A percentile compares a stretch with the other conserved stretches of the same genome.
These are phyloP conservation scores for Steinernema scapterisci DNA, from an alignment of 2,888 invertebrate species.

Conservation along the genomic window DNA sequence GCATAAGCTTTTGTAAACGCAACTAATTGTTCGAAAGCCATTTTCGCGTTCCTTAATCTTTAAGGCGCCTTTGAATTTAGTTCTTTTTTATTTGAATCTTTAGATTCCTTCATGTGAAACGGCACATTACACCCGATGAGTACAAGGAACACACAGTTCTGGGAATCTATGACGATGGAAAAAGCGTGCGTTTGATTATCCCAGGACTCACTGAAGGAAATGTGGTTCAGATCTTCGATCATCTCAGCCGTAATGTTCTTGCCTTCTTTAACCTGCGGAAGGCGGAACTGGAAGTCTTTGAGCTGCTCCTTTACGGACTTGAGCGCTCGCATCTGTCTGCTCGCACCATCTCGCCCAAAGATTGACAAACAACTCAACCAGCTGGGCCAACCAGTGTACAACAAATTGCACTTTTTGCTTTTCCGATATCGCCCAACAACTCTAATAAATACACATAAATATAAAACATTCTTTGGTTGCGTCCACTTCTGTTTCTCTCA, in stretches of 20 bases:
- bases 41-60: no score
- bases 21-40: no score
- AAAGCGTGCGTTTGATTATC: background rate
- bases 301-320: conserved; percentile 12
- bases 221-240: background rate
- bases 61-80: no score
- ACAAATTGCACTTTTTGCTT: background rate
- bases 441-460: conserved; percentile 10
- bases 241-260: background rate
- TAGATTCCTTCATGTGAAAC: conserved; percentile 5
- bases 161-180: conserved; percentile 20
- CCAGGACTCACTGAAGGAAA: no score
- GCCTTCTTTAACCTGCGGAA: conserved; percentile 10
- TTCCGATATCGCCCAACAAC: background rate
- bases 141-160: background rate
- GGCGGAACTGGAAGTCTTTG: background rate
- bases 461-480: conserved; percentile 17
- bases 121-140: background rate
- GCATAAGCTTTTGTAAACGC: no score
- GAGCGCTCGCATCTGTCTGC: conserved; percentile 19
- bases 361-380: background rate
- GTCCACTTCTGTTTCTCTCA: background rate
- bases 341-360: background rate
- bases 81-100: background rate
- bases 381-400: background rate